These are phyloP conservation scores for Agrochola lychnidis DNA, from an alignment of 2,888 invertebrate genomes.

Conservation along the genomic window DNA sequence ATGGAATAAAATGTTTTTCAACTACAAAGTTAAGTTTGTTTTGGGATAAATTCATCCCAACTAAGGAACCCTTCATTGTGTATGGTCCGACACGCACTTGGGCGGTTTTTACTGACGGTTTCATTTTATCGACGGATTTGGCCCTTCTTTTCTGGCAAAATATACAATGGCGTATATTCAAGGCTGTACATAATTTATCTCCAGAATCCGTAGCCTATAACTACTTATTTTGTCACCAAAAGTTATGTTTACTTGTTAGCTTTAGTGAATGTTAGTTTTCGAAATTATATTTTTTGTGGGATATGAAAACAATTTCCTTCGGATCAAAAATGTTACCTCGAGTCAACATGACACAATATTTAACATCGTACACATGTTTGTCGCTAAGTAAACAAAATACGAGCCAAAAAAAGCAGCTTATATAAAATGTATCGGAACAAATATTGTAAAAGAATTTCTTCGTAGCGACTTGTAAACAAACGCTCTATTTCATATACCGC, in stretches of 20 bases:
- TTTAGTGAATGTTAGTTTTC: neutral
- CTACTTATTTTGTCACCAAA: neutral
- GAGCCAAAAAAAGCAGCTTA: conserved; percentile 2
- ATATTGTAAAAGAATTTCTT: conserved; percentile 19
- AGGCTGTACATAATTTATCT: neutral
- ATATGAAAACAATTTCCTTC: conserved; percentile 34
- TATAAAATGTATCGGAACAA: conserved; percentile 27
- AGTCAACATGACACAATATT: neutral
- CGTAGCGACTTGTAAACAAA: conserved; percentile 32
- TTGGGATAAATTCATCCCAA: too few relatives aligned
- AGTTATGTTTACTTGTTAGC: neutral
- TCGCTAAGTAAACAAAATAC: conserved; percentile 17
- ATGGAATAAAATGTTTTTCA: too few relatives aligned
- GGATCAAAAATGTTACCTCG: conserved; percentile 13
- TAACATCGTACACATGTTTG: conserved; percentile 4
- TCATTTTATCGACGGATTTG: neutral
- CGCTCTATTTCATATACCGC: conserved; percentile 22
- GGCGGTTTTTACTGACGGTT: neutral
- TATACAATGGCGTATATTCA: neutral
- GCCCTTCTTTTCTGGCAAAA: neutral
- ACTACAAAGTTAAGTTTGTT: too few relatives aligned
- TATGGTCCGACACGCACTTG: too few relatives aligned
- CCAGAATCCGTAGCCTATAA: neutral
- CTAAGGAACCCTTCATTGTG: too few relatives aligned
- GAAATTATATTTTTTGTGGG: neutral